Evolutionary conservation across 2,113 vertebrate species (phyloP).

Genomic region (Diadophis punctatus): DNA sequence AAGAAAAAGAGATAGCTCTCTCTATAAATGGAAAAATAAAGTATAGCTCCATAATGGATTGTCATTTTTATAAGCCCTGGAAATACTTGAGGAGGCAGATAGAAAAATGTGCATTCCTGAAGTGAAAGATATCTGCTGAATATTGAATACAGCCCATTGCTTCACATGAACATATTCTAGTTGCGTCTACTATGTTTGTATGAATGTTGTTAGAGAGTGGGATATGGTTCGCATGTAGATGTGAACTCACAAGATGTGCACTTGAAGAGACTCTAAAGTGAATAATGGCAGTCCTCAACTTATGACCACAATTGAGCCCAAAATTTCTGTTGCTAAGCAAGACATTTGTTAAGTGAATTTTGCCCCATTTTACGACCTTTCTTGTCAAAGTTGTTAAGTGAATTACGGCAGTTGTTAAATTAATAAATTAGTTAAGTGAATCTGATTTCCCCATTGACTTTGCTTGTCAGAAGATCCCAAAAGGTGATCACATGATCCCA

Average conservation of each 20-base stretch:
- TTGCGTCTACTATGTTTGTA: background rate
- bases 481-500: background rate
- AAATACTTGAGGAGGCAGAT: constrained; percentile 29
- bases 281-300: background rate
- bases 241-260: background rate
- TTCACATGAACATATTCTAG: constrained; percentile 23
- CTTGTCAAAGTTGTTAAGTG: background rate
- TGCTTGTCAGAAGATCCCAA: background rate
- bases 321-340: background rate
- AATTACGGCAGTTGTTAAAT: background rate
- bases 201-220: background rate
- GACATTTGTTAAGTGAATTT: background rate
- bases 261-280: background rate
- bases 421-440: background rate
- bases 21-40: constrained; percentile 60
- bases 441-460: background rate
- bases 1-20: constrained; percentile 41
- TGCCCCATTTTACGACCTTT: background rate
- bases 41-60: constrained; percentile 26
- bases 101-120: constrained; percentile 47
- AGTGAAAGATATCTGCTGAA: constrained; percentile 36
- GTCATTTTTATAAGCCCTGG: constrained; percentile 35
- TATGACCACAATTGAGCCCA: background rate
- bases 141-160: constrained; percentile 24
- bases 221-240: background rate